Percentiles rank a stretch among this genome's conserved stretches.
phyloP scores from a whole-genome alignment of 2,888 invertebrate genomes.

The Tipula unca region DNA sequence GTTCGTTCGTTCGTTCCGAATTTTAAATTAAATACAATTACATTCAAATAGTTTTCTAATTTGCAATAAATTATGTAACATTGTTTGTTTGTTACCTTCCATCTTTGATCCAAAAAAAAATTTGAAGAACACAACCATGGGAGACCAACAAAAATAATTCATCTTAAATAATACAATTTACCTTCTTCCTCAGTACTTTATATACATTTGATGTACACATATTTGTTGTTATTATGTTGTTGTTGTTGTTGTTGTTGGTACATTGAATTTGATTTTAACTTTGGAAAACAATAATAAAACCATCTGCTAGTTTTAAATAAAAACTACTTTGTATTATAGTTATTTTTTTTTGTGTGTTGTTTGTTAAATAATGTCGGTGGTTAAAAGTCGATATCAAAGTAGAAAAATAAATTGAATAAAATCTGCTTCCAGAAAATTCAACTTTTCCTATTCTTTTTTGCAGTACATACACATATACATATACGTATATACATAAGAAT shows the following conservation, averaged over 20 bases:
- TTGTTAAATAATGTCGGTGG: constrained; percentile 8
- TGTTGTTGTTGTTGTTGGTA: neutral
- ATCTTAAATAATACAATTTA: neutral
- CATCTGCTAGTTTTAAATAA: constrained; percentile 1
- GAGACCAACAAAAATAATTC: neutral
- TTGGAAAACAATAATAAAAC: neutral
- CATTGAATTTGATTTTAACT: neutral
- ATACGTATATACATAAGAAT: neutral
- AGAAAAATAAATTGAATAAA: neutral
- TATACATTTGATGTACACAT: too few species aligned
- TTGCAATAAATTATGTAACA: constrained; percentile 4
- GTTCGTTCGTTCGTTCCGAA: too few species aligned
- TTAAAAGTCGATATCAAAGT: constrained; percentile 8
- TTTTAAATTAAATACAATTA: neutral
- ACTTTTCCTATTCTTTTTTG: neutral
- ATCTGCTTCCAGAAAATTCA: neutral
- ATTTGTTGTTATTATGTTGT: too few species aligned
- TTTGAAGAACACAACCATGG: neutral
- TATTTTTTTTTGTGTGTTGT: neutral
- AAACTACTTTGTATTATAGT: neutral
- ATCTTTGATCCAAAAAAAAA: neutral
- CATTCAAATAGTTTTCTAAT: neutral
- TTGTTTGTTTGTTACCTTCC: neutral
- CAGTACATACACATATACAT: neutral
- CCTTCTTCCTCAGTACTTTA: neutral